Base-by-base conservation (phyloP, 2,797 vertebrate species). In the Typhlichthys subterraneus region DNA sequence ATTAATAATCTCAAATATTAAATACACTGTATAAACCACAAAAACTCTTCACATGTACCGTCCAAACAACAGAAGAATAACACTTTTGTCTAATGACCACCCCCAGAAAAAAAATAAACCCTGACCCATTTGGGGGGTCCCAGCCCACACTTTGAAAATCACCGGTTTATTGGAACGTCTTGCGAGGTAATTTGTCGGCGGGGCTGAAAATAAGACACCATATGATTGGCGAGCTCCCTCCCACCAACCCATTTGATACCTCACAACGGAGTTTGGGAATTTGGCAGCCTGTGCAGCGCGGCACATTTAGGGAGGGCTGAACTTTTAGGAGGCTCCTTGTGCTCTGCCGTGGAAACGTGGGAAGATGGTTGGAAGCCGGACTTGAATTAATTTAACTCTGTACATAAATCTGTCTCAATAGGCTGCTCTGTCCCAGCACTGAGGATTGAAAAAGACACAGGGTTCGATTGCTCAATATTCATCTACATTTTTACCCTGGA, bases 401-500 rank as follows among this genome's bases (percentile, higher is more conserved):
- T 93, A 94, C 94, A 94, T 95, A 94, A 96, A 93, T 95, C 93
- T 94, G 91, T 90, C 92, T 96, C 94, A 95, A 94, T 95, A 92
- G 95, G 91, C 93, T 94, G 91, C 92, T 94, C 93, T 95, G 94
- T 96, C 92, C 93, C 90, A 77, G 89, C 85, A 86, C 93, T 91
- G 89, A 92, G 91, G 90, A 91, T 93, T 93, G 94, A 93, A 94
- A 96, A 93, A 91, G 90, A 95, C 93, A 94, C 92, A 86, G 91
- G 89, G 90, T 96, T 96, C 92, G 93, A 97, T 97, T 95, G 95
- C 96, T 96, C 94, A 95, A 96, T 96, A 97, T 98, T 96, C 96
- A 96, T 97, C 95, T 95, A 92, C 93, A 93, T 96, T 96, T 96
- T 95, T 94, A 95, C 93, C 94, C 94, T 94, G 94, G 95, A 98